A percentile compares a stretch with the other conserved stretches of the same genome.
phyloP scores from a whole-genome alignment of 1,140 invertebrate genomes.

The Hyphantria cunea region DNA sequence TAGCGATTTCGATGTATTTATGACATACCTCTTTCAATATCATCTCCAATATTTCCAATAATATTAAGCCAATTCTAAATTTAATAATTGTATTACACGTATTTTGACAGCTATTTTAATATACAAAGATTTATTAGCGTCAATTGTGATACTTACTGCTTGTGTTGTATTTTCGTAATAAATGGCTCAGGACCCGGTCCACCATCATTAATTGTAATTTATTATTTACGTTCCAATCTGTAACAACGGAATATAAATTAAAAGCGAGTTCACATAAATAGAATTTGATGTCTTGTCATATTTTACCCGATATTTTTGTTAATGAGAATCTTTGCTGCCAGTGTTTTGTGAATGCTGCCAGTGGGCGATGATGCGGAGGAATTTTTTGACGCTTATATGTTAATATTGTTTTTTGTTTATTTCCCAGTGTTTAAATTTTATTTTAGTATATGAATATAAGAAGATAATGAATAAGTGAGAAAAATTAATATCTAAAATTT shows the following conservation, averaged over 20 bases:
- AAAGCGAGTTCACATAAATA: background rate
- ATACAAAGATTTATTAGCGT: constrained; percentile 20
- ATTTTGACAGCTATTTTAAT: constrained; percentile 18
- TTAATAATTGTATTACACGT: constrained; percentile 22
- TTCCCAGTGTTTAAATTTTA: too few relatives aligned
- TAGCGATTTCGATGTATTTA: background rate
- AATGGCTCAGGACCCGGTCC: constrained; percentile 37
- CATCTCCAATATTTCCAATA: too few relatives aligned
- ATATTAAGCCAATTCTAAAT: constrained; percentile 11
- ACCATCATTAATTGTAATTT: constrained; percentile 44
- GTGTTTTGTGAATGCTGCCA: too few relatives aligned
- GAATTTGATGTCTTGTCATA: constrained; percentile 8
- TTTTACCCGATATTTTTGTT: constrained; percentile 7
- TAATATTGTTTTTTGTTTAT: too few relatives aligned
- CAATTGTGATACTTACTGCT: constrained; percentile 45
- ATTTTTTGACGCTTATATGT: too few relatives aligned
- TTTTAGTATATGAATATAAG: too few relatives aligned
- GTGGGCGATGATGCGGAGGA: too few relatives aligned
- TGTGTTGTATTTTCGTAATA: constrained; percentile 47
- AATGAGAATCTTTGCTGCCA: background rate
- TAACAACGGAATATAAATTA: constrained; percentile 29
- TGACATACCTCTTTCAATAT: constrained; percentile 6
- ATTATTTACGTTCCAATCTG: constrained; percentile 51
- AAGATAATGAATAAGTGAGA: too few relatives aligned
- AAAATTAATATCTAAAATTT: too few relatives aligned